Percentiles rank a stretch among this genome's conserved stretches.
Conservation (phyloP, 1,140 invertebrate species). For the Hormaphis cornu region DNA sequence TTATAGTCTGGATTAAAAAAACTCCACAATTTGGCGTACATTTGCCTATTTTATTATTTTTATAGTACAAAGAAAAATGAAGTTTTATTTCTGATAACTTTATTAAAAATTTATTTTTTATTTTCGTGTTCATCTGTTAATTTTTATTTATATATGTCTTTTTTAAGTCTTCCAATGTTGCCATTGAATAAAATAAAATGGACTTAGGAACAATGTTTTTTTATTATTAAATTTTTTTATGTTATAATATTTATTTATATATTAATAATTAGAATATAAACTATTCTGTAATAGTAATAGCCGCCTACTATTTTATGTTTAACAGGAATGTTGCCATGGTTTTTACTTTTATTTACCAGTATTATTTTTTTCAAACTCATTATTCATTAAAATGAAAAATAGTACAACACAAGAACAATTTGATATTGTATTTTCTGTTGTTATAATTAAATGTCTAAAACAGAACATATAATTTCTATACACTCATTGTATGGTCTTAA, state of each 20-base stretch:
- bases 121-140: conserved; percentile 31
- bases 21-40: conserved; percentile 17
- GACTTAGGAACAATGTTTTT: conserved; percentile 31
- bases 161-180: conserved; percentile 31
- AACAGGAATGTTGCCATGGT: conserved; percentile 27
- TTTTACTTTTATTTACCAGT: conserved; percentile 18
- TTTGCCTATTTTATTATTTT: conserved; percentile 28
- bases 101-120: conserved; percentile 27
- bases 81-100: conserved; percentile 29
- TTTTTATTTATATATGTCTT: conserved; percentile 21
- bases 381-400: neutral
- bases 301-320: conserved; percentile 23
- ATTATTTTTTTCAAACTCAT: conserved; percentile 19
- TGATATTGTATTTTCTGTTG: conserved; percentile 21
- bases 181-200: conserved; percentile 32
- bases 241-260: conserved; percentile 26
- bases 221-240: conserved; percentile 21
- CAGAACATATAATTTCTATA: neutral
- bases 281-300: conserved; percentile 23
- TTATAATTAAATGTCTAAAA: conserved; percentile 10
- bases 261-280: conserved; percentile 29
- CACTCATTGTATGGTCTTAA: conserved; percentile 7
- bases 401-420: conserved; percentile 21
- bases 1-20: conserved; percentile 27
- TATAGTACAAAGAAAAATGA: conserved; percentile 31